Evolutionary conservation across 2,888 invertebrate species (phyloP).

Genomic region (Pristionchus entomophagus): DNA sequence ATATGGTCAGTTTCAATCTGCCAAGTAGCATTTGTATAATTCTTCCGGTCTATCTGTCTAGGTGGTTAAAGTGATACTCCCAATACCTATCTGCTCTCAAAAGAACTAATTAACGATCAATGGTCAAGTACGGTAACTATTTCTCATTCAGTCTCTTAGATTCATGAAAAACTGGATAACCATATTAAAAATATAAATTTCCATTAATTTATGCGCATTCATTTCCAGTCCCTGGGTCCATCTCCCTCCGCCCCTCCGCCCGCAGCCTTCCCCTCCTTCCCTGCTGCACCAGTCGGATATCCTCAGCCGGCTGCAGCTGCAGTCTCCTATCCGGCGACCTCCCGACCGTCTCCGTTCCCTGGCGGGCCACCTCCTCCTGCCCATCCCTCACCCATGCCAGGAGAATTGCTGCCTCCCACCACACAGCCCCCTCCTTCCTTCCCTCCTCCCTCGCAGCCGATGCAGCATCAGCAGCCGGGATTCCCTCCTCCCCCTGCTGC

Average conservation of each 20-base stretch:
- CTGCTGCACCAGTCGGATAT: background rate
- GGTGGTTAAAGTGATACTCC: background rate
- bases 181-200: background rate
- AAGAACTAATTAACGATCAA: too few species aligned
- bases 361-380: background rate
- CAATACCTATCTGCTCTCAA: too few species aligned
- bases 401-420: background rate
- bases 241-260: conserved; percentile 1
- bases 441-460: too few species aligned
- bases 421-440: too few species aligned
- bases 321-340: background rate
- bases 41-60: background rate
- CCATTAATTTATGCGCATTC: too few species aligned
- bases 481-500: background rate
- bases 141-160: background rate
- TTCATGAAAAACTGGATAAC: background rate
- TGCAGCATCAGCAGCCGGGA: background rate
- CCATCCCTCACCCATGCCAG: background rate
- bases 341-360: conserved; percentile 34
- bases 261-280: conserved; percentile 17
- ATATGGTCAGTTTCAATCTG: conserved; percentile 19
- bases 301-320: background rate
- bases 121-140: background rate
- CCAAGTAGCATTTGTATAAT: background rate
- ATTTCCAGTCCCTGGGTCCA: conserved; percentile 8